A percentile compares a stretch with the other conserved stretches of the same genome.
These are phyloP conservation scores for Drosophila nr. fundita DNA, from an alignment of 2,888 invertebrate genomes.

Conservation along the genomic window DNA sequence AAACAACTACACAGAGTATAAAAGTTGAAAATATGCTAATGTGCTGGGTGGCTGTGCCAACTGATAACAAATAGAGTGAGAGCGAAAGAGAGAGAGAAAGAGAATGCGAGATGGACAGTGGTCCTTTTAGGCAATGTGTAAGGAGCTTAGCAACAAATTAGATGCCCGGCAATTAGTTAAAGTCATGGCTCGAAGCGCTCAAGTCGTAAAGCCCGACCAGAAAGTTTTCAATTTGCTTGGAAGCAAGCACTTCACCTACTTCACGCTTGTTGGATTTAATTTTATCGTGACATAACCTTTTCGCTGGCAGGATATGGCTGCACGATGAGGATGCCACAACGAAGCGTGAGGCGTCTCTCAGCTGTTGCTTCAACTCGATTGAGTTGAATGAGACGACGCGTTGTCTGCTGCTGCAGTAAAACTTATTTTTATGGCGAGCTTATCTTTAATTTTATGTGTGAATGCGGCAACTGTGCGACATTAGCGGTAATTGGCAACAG, in stretches of 20 bases:
- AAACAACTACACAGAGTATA: slow-evolving; percentile 64
- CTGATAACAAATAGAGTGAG: slow-evolving; percentile 37
- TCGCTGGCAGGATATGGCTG: slow-evolving; percentile 44
- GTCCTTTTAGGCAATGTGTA: slow-evolving; percentile 22
- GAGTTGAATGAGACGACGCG: slow-evolving; percentile 6
- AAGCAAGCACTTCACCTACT: slow-evolving; percentile 60
- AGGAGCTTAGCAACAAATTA: slow-evolving; percentile 59
- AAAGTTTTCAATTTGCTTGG: slow-evolving; percentile 69
- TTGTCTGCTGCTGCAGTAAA: slow-evolving; percentile 64
- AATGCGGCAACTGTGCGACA: slow-evolving; percentile 77
- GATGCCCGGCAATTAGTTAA: slow-evolving; percentile 57
- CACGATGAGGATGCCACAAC: slow-evolving; percentile 18
- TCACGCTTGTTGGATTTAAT: slow-evolving; percentile 79
- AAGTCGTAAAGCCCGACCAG: slow-evolving; percentile 53
- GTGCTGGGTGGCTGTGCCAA: slow-evolving; percentile 52
- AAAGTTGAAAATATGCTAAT: slow-evolving; percentile 79
- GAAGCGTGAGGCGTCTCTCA: slow-evolving; percentile 27
- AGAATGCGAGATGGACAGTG: slow-evolving; percentile 44
- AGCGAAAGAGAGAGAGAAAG: neutral
- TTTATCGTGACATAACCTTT: slow-evolving; percentile 79
- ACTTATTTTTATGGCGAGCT: slow-evolving; percentile 78
- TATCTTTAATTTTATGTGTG: slow-evolving; percentile 81
- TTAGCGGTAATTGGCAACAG: slow-evolving; percentile 78
- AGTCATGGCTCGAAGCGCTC: slow-evolving; percentile 41
- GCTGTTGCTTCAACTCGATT: slow-evolving; percentile 48